Percentiles rank a stretch among this genome's conserved stretches.
Conservation (phyloP, 2,797 vertebrate species). For the Anisognathus igniventris region DNA sequence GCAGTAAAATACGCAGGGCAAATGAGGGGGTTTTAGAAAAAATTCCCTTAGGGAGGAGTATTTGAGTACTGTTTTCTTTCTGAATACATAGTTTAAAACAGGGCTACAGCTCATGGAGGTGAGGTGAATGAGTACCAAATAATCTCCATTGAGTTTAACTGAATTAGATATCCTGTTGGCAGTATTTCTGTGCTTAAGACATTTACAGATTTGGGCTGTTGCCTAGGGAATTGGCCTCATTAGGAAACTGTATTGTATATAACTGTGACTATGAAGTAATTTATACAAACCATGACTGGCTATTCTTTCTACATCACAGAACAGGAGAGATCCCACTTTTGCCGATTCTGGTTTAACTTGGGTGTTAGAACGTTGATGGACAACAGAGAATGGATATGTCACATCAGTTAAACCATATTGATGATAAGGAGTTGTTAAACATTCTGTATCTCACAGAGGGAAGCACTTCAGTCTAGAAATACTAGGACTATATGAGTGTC, state of each 20-base stretch:
- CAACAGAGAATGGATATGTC: background rate
- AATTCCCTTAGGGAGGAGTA: background rate
- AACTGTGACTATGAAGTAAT: slow-evolving; percentile 5
- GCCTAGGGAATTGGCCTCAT: slow-evolving; percentile 58
- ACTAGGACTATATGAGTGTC: background rate
- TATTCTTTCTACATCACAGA: background rate
- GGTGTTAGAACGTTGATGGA: background rate
- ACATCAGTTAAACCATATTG: background rate
- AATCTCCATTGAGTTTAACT: background rate
- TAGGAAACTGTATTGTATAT: slow-evolving; percentile 20
- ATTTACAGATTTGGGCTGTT: slow-evolving; percentile 35
- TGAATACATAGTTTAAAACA: background rate
- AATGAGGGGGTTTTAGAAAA: background rate
- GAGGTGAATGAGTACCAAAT: slow-evolving; percentile 7
- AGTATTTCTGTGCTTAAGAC: slow-evolving; percentile 31
- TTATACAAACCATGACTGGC: slow-evolving; percentile 13
- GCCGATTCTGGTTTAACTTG: background rate
- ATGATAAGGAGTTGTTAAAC: background rate
- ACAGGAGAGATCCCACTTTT: background rate
- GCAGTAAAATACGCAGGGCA: background rate
- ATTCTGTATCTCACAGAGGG: background rate
- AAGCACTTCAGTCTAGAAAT: background rate
- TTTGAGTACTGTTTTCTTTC: background rate
- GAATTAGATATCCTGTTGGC: slow-evolving; percentile 29
- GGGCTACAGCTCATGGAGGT: background rate